phyloP scores from a whole-genome alignment of 2,888 invertebrate species.

The Helobdella robusta region DNA sequence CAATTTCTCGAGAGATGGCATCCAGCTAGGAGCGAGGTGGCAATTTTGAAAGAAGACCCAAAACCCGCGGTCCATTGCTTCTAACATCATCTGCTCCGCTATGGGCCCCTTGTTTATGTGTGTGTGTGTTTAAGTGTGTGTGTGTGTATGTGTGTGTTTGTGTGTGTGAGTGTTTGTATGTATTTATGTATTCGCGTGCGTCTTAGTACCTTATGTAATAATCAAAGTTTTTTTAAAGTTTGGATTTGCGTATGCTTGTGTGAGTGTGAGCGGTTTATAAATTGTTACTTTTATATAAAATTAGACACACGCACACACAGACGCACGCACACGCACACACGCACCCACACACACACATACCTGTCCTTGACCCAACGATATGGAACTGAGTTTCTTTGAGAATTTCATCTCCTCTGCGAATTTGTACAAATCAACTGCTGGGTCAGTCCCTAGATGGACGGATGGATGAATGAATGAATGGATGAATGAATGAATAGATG shows the following conservation, averaged over 20 bases:
- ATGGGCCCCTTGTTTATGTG: constrained; percentile 57
- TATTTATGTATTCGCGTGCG: background rate
- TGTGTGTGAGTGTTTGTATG: too few species aligned
- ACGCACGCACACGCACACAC: too few species aligned
- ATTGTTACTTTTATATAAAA: too few species aligned
- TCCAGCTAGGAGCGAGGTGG: constrained; percentile 79
- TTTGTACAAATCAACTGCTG: constrained; percentile 51
- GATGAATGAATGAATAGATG: too few species aligned
- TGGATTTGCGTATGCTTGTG: background rate
- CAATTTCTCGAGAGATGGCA: constrained; percentile 68
- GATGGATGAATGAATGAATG: background rate
- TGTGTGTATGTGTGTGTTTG: too few species aligned
- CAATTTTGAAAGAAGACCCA: constrained; percentile 88
- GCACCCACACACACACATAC: too few species aligned
- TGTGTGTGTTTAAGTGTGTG: too few species aligned
- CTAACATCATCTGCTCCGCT: constrained; percentile 66
- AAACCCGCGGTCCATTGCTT: constrained; percentile 66
- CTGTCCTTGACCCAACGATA: constrained; percentile 80
- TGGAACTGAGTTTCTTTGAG: constrained; percentile 60
- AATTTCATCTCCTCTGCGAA: constrained; percentile 54
- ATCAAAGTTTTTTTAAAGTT: background rate
- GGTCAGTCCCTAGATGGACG: constrained; percentile 47
- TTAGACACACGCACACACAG: too few species aligned
- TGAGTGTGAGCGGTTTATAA: background rate
- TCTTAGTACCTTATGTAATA: background rate